Conservation (phyloP, 2,113 vertebrate species). For the Dicentrarchus labrax region DNA sequence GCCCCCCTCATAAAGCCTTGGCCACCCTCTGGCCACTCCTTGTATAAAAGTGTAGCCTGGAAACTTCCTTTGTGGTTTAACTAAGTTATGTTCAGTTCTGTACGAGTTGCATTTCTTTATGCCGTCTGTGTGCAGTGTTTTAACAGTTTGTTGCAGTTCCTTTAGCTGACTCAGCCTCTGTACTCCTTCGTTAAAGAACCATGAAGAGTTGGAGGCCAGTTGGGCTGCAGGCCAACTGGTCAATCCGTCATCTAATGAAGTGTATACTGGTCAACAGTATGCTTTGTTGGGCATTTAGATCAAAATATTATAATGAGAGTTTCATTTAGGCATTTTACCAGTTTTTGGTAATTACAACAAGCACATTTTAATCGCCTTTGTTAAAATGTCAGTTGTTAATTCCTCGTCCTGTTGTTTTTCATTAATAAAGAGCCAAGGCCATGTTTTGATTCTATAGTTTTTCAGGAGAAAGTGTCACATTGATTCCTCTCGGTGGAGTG, state of each 20-base stretch:
- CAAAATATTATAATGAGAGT: background rate
- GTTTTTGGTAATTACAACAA: background rate
- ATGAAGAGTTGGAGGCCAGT: background rate
- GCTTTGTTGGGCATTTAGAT: background rate
- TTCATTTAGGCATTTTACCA: background rate
- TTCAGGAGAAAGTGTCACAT: background rate
- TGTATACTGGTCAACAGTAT: background rate
- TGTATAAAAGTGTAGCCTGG: too few relatives aligned
- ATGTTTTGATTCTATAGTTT: background rate
- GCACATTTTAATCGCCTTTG: background rate
- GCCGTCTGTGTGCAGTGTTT: background rate
- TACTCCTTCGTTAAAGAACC: background rate
- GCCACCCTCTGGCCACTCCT: too few relatives aligned
- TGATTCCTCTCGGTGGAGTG: background rate
- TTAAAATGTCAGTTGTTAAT: background rate
- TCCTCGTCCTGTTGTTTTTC: background rate
- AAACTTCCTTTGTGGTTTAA: background rate
- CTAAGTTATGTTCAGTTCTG: background rate
- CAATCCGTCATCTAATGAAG: background rate
- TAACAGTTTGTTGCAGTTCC: background rate
- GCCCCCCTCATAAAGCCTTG: too few relatives aligned
- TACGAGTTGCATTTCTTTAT: background rate
- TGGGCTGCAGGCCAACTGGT: background rate
- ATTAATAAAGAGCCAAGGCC: background rate
- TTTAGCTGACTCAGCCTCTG: background rate